A percentile compares a stretch with the other conserved stretches of the same genome.
Conservation (phyloP, 2,888 invertebrate genomes). For the Hecatera dysodea region DNA sequence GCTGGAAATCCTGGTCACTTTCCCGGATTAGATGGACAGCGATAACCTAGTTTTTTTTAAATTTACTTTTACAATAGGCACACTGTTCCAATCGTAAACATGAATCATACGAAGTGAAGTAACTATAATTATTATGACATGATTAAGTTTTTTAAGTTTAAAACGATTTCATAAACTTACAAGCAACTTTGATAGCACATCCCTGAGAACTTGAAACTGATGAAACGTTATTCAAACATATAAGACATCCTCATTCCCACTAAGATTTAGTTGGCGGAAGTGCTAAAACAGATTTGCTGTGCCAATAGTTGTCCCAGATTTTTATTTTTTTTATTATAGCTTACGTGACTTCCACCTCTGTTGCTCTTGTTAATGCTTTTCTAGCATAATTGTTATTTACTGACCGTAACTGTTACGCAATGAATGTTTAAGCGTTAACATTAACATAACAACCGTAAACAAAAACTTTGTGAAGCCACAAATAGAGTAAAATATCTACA, state of each 20-base stretch:
- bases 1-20: conserved; percentile 42
- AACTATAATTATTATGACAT: not conserved
- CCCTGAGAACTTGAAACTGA: conserved; percentile 56
- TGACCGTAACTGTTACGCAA: conserved; percentile 57
- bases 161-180: conserved; percentile 27
- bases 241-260: conserved; percentile 38
- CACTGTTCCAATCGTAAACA: conserved; percentile 1
- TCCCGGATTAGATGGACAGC: conserved; percentile 34
- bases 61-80: conserved; percentile 33
- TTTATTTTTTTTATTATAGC: conserved; percentile 57
- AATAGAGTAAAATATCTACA: conserved; percentile 20
- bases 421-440: conserved; percentile 41
- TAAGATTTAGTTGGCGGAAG: conserved; percentile 35
- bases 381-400: conserved; percentile 52
- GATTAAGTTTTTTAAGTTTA: conserved; percentile 11
- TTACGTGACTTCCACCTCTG: conserved; percentile 64
- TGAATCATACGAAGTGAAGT: conserved; percentile 12
- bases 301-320: conserved; percentile 62
- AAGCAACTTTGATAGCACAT: conserved; percentile 30
- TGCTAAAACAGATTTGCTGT: conserved; percentile 47
- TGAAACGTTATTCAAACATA: conserved; percentile 52
- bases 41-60: conserved; percentile 39
- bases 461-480: conserved; percentile 41
- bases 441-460: conserved; percentile 48
- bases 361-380: conserved; percentile 54